Conservation (phyloP, 2,888 invertebrate species). For the Hydropsyche betteni region DNA sequence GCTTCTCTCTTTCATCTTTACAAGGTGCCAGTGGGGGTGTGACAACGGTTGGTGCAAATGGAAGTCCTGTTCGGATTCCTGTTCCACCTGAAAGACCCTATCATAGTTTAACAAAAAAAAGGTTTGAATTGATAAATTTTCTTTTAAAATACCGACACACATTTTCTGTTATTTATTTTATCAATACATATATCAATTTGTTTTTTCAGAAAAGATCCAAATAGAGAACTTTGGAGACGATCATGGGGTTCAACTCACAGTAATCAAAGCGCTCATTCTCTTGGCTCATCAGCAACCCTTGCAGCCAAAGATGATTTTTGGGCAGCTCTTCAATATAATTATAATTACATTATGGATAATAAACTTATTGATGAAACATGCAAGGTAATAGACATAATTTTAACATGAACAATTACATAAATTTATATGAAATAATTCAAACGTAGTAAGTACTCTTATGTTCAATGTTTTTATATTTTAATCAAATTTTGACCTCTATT, state of each 20-base stretch:
- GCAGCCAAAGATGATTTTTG: slow-evolving; percentile 85
- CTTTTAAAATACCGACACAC: no score
- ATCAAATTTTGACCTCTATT: slow-evolving; percentile 5
- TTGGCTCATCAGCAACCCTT: slow-evolving; percentile 59
- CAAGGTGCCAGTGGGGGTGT: slow-evolving; percentile 69
- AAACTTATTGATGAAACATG: slow-evolving; percentile 92
- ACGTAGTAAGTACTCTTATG: background rate
- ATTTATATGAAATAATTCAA: no score
- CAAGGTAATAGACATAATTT: slow-evolving; percentile 57
- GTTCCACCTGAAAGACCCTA: slow-evolving; percentile 78
- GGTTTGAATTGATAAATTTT: slow-evolving; percentile 58
- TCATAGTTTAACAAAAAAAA: slow-evolving; percentile 84
- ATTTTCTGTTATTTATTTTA: background rate
- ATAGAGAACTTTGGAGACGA: slow-evolving; percentile 75
- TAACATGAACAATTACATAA: background rate
- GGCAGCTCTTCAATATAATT: slow-evolving; percentile 90
- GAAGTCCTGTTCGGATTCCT: slow-evolving; percentile 54
- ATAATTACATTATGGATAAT: slow-evolving; percentile 95
- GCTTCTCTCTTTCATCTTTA: slow-evolving; percentile 84
- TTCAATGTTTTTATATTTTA: slow-evolving; percentile 16
- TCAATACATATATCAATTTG: background rate
- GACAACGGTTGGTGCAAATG: slow-evolving; percentile 61
- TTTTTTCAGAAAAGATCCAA: slow-evolving; percentile 69
- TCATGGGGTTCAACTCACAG: slow-evolving; percentile 79
- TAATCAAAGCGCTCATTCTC: slow-evolving; percentile 69